A percentile compares a stretch with the other conserved stretches of the same genome.
phyloP scores from a whole-genome alignment of 2,888 invertebrate genomes.

The Mythimna impura region DNA sequence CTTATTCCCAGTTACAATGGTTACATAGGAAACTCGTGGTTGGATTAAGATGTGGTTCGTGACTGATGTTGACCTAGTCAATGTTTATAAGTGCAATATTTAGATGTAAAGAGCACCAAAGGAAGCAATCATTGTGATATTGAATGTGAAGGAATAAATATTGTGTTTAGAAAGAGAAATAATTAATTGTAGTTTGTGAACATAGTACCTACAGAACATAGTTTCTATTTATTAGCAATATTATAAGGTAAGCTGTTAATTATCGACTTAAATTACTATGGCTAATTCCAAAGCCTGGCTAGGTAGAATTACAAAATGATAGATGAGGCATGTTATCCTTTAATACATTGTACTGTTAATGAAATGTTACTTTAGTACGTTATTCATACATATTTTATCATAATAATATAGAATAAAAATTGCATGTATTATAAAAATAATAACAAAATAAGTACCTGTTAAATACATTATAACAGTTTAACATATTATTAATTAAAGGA shows the following conservation, averaged over 20 bases:
- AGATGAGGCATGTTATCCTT: conserved; percentile 41
- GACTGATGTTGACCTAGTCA: conserved; percentile 70
- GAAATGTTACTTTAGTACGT: conserved; percentile 40
- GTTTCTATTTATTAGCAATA: conserved; percentile 54
- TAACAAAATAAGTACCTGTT: conserved; percentile 50
- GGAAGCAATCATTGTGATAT: conserved; percentile 82
- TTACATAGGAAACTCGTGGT: conserved; percentile 51
- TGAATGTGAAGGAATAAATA: conserved; percentile 72
- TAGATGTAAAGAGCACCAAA: conserved; percentile 79
- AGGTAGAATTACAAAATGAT: conserved; percentile 36
- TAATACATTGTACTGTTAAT: conserved; percentile 42
- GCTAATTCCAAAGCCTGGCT: conserved; percentile 49
- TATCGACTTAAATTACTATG: conserved; percentile 31
- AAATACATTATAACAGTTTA: conserved; percentile 41
- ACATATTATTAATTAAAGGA: conserved; percentile 47
- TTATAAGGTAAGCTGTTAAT: conserved; percentile 40
- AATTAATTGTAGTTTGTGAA: conserved; percentile 53
- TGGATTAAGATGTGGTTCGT: conserved; percentile 60
- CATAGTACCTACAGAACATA: conserved; percentile 49
- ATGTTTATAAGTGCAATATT: conserved; percentile 72
- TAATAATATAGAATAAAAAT: conserved; percentile 34
- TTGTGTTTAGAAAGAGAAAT: conserved; percentile 61
- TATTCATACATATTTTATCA: conserved; percentile 30
- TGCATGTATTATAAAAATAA: conserved; percentile 29
- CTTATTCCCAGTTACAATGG: conserved; percentile 54